Conservation (phyloP, 2,797 vertebrate species). For the Gambelia wislizenii region DNA sequence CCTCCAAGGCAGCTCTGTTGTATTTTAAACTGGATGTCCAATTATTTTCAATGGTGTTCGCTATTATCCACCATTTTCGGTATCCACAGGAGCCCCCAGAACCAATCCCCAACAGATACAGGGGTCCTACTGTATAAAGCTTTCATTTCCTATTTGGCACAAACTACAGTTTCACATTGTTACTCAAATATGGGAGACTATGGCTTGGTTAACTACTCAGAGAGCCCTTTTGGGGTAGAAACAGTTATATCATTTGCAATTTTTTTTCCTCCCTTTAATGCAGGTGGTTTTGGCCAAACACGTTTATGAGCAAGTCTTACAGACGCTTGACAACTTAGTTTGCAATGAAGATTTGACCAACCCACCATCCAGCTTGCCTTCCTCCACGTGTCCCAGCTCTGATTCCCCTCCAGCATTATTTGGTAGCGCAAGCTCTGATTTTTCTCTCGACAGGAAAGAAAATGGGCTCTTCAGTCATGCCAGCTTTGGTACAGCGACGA, state of each 20-base stretch:
- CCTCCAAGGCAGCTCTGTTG: no score
- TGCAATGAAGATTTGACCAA: constrained; percentile 88
- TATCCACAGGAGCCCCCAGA: no score
- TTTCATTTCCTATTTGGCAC: background rate
- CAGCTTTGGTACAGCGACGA: constrained; percentile 77
- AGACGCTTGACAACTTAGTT: constrained; percentile 94
- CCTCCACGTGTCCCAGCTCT: constrained; percentile 80
- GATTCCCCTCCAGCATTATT: constrained; percentile 75
- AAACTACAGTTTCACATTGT: background rate
- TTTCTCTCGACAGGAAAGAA: constrained; percentile 79
- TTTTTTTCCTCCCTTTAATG: background rate
- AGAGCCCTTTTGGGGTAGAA: no score
- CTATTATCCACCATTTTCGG: no score
- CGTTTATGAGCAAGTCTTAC: constrained; percentile 96
- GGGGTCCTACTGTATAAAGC: no score
- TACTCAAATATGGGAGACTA: no score
- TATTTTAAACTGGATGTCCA: no score
- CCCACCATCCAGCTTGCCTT: constrained; percentile 78
- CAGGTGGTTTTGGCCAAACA: constrained; percentile 96
- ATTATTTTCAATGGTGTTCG: no score
- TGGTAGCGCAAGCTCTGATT: constrained; percentile 82
- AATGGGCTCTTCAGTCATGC: constrained; percentile 90
- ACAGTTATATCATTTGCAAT: background rate
- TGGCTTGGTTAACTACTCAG: no score
- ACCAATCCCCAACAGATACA: no score